Conservation (phyloP, 1,140 invertebrate species). For the Cataglyphis hispanica region DNA sequence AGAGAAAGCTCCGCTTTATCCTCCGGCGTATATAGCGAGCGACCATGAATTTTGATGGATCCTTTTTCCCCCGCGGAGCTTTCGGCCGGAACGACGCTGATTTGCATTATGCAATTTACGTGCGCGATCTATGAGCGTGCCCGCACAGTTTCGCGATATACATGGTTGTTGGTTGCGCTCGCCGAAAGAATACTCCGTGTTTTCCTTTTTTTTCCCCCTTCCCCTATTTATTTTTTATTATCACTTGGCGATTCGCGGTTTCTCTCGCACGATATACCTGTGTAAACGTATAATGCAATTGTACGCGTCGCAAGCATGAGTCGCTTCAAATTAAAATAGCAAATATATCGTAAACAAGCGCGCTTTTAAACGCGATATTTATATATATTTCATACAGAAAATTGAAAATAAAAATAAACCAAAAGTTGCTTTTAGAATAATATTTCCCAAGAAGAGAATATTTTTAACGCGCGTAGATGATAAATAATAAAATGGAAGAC, state of each 20-base stretch:
- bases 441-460: background rate
- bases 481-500: background rate
- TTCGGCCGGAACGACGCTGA: constrained; percentile 39
- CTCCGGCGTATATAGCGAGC: background rate
- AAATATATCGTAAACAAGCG: background rate
- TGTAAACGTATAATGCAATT: background rate
- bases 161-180: background rate
- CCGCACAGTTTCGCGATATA: constrained; percentile 9
- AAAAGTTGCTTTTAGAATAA: background rate
- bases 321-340: constrained; percentile 7
- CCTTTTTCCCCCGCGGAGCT: constrained; percentile 24
- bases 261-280: background rate
- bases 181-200: background rate
- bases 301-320: background rate
- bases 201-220: background rate
- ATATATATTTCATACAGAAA: background rate
- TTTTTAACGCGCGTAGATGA: background rate
- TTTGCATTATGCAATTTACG: constrained; percentile 62
- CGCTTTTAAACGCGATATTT: background rate
- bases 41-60: constrained; percentile 59
- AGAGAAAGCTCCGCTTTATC: constrained; percentile 46
- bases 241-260: background rate
- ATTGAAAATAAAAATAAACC: background rate
- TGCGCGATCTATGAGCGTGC: background rate
- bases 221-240: constrained; percentile 7